These are phyloP conservation scores for Fistularia tabacaria DNA, from an alignment of 2,797 vertebrate genomes.

Conservation along the genomic window DNA sequence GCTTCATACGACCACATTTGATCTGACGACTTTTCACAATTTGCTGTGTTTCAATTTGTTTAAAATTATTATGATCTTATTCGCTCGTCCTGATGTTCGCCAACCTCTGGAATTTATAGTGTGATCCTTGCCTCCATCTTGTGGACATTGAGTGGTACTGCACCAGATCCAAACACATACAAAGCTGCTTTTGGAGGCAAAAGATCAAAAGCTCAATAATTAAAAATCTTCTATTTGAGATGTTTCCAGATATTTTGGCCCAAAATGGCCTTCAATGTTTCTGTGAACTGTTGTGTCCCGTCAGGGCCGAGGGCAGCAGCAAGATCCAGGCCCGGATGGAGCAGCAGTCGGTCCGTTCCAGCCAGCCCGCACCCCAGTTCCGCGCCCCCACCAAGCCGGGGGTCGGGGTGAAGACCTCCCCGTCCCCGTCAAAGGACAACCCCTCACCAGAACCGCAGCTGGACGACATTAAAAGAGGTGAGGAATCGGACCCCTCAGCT, in stretches of 20 bases:
- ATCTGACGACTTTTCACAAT: neutral
- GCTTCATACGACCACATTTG: neutral
- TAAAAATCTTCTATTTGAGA: too few relatives aligned
- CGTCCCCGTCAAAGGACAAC: conserved; percentile 85
- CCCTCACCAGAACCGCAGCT: conserved; percentile 96
- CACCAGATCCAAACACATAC: too few relatives aligned
- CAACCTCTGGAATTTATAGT: too few relatives aligned
- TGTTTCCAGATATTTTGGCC: too few relatives aligned
- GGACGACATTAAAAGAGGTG: conserved; percentile 98
- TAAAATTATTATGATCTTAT: too few relatives aligned
- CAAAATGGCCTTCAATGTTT: neutral
- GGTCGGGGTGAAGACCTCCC: conserved; percentile 86
- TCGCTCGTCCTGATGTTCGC: too few relatives aligned
- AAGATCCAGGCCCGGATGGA: conserved; percentile 96
- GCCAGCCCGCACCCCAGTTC: conserved; percentile 83
- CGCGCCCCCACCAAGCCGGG: conserved; percentile 88
- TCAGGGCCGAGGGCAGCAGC: conserved; percentile 96
- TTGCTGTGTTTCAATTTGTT: neutral
- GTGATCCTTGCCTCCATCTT: too few relatives aligned
- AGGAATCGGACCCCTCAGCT: conserved; percentile 7
- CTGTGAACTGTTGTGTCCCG: conserved; percentile 24
- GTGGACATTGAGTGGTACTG: too few relatives aligned
- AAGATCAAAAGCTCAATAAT: too few relatives aligned
- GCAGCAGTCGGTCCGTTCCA: conserved; percentile 85
- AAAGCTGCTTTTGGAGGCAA: too few relatives aligned